Base-by-base conservation (phyloP, 2,113 vertebrate species). In the Indicator maculatus region DNA sequence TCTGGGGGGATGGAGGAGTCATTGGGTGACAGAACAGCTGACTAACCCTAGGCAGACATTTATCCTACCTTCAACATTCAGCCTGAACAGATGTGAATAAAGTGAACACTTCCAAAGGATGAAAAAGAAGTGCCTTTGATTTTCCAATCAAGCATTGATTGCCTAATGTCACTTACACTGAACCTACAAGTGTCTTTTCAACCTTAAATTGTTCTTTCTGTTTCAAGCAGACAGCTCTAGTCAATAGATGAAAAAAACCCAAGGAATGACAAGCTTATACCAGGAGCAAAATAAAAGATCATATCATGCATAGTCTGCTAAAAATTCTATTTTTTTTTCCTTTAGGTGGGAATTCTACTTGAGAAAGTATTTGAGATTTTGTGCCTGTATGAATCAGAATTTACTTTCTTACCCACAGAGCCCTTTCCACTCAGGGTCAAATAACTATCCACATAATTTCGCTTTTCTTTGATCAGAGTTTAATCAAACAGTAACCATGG, bases 401-500 rank as follows among this genome's bases (percentile, higher is more conserved):
- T 80, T 1, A 56, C n/a, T 79, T 69, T 53, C 66, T 80, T 73
- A 73, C 23, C 26, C 53, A 41, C 21, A 44, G n/a, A 89, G 16
- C 65, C 52, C 45, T 86, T 70, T 77, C 83, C 21, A 65, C 30
- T 58, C 5, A 39, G 72, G 65, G 72, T 95, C 84, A 93, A 83
- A 67, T 36, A 90, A 83, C 86, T 76, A 89, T 60, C 64, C 78
- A 78, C 5, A 45, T 74, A 77, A 91, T 91, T 86, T 75, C 18
- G 47, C 53, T 93, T 93, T 73, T 88, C 94, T 92, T 91, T 95
- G 91, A 91, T 93, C 60, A 86, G 83, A 95, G 72, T 93, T 95
- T 93, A 93, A 96, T 93, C 85, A 93, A 96, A 95, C 33, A 90
- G 93, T 96, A 95, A 95, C 94, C 85, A 93, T 91, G 89, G 95